Evolutionary conservation across 2,113 vertebrate genomes (phyloP), one percentile per base, ranked within the genome.

Genomic region (Cisticola juncidis): DNA sequence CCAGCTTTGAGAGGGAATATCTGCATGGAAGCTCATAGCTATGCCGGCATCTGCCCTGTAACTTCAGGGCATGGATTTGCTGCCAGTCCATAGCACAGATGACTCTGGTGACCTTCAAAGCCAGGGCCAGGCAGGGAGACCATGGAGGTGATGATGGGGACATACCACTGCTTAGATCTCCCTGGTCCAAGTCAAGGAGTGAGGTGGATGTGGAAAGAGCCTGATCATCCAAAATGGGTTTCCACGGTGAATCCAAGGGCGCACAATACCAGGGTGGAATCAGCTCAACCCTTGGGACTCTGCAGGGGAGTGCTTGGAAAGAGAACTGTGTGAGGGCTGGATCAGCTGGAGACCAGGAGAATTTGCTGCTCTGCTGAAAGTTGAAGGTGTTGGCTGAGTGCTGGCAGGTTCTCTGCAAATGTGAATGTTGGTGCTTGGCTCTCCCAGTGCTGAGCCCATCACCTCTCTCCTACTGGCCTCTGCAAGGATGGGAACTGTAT

Each of bases 391-490:
- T 47, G 61, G 45, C 26, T 57, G 61, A 66, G 58, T 50, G 40
- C 20, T 2, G 1, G 45, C 62, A 64, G 38, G 44, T 61, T 3
- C 22, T 29, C 45, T 54, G 74, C 16, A 14, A 11, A 45, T 51
- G 10, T 5, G 6, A 26, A 21, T 61, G 36, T 40, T 65, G 25
- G 14, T 51, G 23, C 29, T 71, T 71, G 47, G 35, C 50, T 66
- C 42, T 53, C 5, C 1, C 33, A n/a, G 42, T 68, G 1, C 1
- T 0, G 8, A 65, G 53, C 4, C 1, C 14, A 3, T 76, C 31
- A 16, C 20, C 12, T 15, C 16, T 3, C 36, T 66, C 35, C 35
- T 18, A 0, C 35, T 84, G 12, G 1, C 11, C 38, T 54, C 35
- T 81, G 86, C 20, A 28, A 12, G 42, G 50, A 12, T 24, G 47